Conservation (phyloP, 2,113 vertebrate genomes). For the Oplegnathus fasciatus region DNA sequence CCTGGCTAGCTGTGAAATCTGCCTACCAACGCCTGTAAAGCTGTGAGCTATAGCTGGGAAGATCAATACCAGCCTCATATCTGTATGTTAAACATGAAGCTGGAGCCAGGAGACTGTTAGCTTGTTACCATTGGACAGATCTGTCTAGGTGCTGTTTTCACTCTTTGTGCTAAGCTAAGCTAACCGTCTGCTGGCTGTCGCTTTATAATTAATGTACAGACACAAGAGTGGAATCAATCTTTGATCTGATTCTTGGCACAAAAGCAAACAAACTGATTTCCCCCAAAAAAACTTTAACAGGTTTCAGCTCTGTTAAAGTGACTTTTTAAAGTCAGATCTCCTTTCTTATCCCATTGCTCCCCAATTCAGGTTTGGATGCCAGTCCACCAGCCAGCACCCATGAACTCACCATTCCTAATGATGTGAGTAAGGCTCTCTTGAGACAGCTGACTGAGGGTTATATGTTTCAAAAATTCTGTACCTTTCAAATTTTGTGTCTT, state of each 20-base stretch:
- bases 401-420: conserved; percentile 99
- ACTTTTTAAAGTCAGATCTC: conserved; percentile 27
- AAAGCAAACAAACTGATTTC: background rate
- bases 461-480: background rate
- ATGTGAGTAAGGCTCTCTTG: conserved; percentile 89
- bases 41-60: background rate
- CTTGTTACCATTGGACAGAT: background rate
- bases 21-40: background rate
- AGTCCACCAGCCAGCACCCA: conserved; percentile 97
- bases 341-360: conserved; percentile 70
- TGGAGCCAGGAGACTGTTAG: background rate
- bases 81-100: background rate
- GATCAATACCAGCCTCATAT: background rate
- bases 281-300: too few species aligned
- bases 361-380: conserved; percentile 93
- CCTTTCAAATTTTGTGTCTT: background rate
- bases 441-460: background rate
- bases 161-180: background rate
- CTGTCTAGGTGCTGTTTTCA: background rate
- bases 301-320: conserved; percentile 10
- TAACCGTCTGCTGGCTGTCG: background rate
- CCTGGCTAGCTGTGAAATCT: background rate
- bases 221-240: background rate
- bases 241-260: background rate
- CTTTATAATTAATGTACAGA: background rate